Evolutionary conservation across 1,140 invertebrate genomes (phyloP), one percentile per base, ranked within the genome.

Genomic region (Chironomus tepperi): DNA sequence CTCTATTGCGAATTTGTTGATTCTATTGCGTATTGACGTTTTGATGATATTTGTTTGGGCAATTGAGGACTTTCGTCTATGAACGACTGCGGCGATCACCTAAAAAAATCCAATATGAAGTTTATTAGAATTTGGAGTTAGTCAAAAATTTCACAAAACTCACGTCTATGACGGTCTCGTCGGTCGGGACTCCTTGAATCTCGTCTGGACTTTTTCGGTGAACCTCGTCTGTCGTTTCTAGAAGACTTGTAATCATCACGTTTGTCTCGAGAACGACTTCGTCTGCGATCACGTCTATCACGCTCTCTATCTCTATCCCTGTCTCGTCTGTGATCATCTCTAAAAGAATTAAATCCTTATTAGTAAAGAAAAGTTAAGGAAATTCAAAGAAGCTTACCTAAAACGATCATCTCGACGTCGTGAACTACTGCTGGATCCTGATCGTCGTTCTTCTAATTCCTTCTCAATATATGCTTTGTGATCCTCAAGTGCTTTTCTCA

Each of bases 401-500:
- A n/a, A 57, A 57, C 47, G 47, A 57, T 70, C 65, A 18, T 16
- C 3, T 10, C 18, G n/a, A 10, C 65, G 16, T 7, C 19, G 3
- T 19, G 65, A 70, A 19, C 18, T 70, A 18, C 10, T 70, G 5
- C 19, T 70, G 65, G 15, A 18, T 3, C 65, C 19, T 19, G 65
- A 70, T 6, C 65, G 65, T 18, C 65, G 65, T 70, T 70, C 65
- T 21, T 18, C 16, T 0, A 21, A 3, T 10, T 70, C 19, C 18
- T 70, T 70, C 18, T 70, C 65, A 19, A 21, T 16, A 70, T 21
- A 18, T 18, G n/a, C 18, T 16, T 70, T 18, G 6, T 70, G 19
- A 70, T 70, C 65, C 18, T 70, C 65, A 19, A 70, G 65, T 19
- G 65, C 65, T 70, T 70, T 70, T 18, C 65, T 16, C n/a, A 70